Base-by-base conservation (phyloP, 2,113 vertebrate species). In the Alethe diademata region DNA sequence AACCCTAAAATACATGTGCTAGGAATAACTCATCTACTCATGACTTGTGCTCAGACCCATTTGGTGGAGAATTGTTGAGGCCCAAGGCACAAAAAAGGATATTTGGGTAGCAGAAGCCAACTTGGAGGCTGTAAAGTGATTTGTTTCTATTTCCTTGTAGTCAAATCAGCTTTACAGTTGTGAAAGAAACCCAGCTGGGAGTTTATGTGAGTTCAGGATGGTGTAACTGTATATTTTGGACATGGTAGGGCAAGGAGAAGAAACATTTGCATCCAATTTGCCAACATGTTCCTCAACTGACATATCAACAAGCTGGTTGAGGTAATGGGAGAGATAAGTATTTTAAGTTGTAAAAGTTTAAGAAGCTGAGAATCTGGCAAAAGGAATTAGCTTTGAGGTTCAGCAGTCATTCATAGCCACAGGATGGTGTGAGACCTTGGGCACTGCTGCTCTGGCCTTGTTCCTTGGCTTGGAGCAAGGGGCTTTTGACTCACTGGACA, bases 281-380 rank as follows among this genome's bases (percentile, higher is more conserved):
- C 85, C 69, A 87, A 66, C 83, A 48, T 82, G 62, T 69, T 92
- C 79, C 82, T 95, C 57, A 43, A 71, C 36, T 92, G 80, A 91
- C 78, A 33, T 78, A 79, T 76, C 72, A 67, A 88, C 45, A 83
- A 71, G 36, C 76, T 74, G 72, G 79, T 92, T 95, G 95, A 97
- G 83, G 93, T 94, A 95, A 97, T 85, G 87, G 85, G 69, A 94
- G 62, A 97, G 93, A 92, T 78, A 95, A 96, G 72, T 90, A 47
- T 92, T 93, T 95, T 61, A 90, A 92, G 53, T 40, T 62, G 45
- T 42, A 71, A 86, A 54, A 65, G 50, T 82, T 89, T 87, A 94
- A 88, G 95, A 51, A 95, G 74, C 64, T 73, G 82, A 87, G 80
- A 60, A 82, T 92, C 24, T 95, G 86, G 80, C 84, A 92, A 91